Conservation (phyloP, 2,797 vertebrate genomes). For the Sebastes steindachneri region DNA sequence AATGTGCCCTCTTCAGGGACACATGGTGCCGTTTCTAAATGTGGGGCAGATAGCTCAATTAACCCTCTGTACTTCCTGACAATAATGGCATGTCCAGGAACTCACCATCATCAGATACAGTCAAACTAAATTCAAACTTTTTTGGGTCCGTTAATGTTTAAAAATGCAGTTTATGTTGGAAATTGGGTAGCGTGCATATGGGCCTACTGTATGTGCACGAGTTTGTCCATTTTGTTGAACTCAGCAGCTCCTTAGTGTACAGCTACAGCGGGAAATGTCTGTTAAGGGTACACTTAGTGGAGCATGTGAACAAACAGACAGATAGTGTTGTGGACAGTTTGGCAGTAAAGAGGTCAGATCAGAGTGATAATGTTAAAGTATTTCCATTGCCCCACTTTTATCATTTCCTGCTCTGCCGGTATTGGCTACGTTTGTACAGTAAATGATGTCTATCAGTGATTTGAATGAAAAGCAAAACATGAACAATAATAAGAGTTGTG, state of each 20-base stretch:
- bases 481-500: neutral
- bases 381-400: constrained; percentile 5
- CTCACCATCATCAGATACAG: constrained; percentile 5
- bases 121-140: neutral
- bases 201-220: neutral
- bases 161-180: neutral
- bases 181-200: neutral
- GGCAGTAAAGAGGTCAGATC: constrained; percentile 40
- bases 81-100: constrained; percentile 47
- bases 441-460: neutral
- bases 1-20: constrained; percentile 26
- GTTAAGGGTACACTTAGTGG: constrained; percentile 56
- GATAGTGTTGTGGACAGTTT: constrained; percentile 22
- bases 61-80: constrained; percentile 51
- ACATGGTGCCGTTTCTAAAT: constrained; percentile 30
- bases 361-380: constrained; percentile 22
- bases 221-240: constrained; percentile 20
- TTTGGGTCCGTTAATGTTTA: neutral
- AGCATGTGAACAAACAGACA: constrained; percentile 49
- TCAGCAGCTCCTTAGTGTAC: constrained; percentile 18
- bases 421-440: neutral
- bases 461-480: neutral
- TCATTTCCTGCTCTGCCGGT: neutral
- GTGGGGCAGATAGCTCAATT: constrained; percentile 32
- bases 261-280: constrained; percentile 49